Evolutionary conservation across 2,888 invertebrate genomes (phyloP).

Genomic region (Torymus aiolomorphi): DNA sequence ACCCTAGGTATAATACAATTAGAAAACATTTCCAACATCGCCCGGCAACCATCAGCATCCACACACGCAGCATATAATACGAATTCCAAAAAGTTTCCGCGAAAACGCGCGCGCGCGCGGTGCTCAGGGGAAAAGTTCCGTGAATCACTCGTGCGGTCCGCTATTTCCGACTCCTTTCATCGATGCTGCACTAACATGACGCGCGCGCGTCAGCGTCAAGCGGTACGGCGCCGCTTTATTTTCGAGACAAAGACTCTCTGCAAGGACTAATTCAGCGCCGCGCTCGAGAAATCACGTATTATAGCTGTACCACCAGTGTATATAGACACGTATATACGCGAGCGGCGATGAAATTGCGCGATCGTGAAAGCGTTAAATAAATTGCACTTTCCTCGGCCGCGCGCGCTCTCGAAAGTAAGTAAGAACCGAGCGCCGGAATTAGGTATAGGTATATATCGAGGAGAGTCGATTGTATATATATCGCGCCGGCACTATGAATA

Average conservation of each 20-base stretch:
- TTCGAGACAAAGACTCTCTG: no score
- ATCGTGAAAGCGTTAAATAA: conserved; percentile 41
- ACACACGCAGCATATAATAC: no score
- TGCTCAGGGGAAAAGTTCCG: conserved; percentile 13
- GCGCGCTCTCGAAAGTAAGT: not conserved
- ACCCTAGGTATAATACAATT: no score
- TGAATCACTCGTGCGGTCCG: not conserved
- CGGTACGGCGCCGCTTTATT: no score
- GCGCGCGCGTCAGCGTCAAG: no score
- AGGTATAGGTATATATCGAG: not conserved
- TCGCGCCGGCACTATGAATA: not conserved
- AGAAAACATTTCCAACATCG: no score
- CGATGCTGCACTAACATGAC: no score
- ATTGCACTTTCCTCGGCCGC: conserved; percentile 20
- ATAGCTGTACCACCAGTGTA: no score
- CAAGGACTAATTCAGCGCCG: no score
- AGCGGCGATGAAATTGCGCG: conserved; percentile 4
- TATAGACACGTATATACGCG: no score
- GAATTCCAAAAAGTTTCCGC: conserved; percentile 8
- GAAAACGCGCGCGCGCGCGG: not conserved
- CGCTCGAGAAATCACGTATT: no score
- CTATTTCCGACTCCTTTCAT: conserved; percentile 1
- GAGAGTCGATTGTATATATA: not conserved
- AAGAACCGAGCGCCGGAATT: conserved; percentile 6
- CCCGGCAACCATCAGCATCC: no score